phyloP scores from a whole-genome alignment of 2,888 invertebrate species.

The Elgonia sp. region DNA sequence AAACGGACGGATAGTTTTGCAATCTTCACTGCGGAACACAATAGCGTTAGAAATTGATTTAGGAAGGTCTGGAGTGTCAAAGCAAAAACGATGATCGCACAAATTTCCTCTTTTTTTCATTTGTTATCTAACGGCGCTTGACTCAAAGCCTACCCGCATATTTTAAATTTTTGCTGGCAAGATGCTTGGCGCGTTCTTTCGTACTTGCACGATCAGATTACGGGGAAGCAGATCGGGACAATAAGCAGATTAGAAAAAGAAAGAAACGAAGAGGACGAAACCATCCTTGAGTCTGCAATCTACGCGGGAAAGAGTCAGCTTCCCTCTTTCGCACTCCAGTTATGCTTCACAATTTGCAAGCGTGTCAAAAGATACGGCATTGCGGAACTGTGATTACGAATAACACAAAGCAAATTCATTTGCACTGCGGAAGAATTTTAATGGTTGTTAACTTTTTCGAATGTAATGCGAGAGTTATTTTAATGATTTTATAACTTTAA shows the following conservation, averaged over 20 bases:
- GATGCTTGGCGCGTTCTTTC: slow-evolving; percentile 40
- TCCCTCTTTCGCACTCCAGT: slow-evolving; percentile 28
- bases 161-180: slow-evolving; percentile 24
- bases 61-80: slow-evolving; percentile 24
- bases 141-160: slow-evolving; percentile 42
- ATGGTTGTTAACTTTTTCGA: background rate
- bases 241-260: slow-evolving; percentile 61
- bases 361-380: slow-evolving; percentile 50
- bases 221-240: slow-evolving; percentile 51
- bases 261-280: slow-evolving; percentile 54
- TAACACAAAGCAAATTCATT: slow-evolving; percentile 51
- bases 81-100: background rate
- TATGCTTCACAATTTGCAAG: slow-evolving; percentile 47
- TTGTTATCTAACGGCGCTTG: slow-evolving; percentile 33
- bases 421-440: background rate
- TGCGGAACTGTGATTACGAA: slow-evolving; percentile 47
- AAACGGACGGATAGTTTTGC: background rate
- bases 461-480: background rate
- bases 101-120: background rate
- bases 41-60: slow-evolving; percentile 19
- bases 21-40: too few species aligned
- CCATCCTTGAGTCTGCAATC: slow-evolving; percentile 60
- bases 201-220: slow-evolving; percentile 62
- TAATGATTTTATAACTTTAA: too few species aligned
- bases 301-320: slow-evolving; percentile 43